Conservation (phyloP, 2,113 vertebrate genomes). For the Epinephelus cyanopodus region DNA sequence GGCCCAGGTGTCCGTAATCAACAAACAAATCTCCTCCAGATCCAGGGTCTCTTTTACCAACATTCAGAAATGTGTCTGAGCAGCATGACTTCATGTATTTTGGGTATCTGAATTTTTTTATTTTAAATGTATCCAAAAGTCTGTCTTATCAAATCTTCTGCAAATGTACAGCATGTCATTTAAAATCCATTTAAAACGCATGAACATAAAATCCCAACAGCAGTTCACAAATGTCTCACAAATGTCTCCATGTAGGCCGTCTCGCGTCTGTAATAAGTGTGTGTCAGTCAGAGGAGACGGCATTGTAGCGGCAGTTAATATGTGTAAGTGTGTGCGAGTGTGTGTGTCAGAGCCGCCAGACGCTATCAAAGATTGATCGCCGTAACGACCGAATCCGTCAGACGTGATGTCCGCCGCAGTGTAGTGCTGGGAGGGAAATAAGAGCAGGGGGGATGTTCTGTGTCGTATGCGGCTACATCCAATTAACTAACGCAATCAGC, state of each 20-base stretch:
- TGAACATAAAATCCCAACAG: background rate
- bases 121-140: background rate
- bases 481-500: slow-evolving; percentile 80
- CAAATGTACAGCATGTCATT: background rate
- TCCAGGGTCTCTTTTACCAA: too few relatives aligned
- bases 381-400: slow-evolving; percentile 46
- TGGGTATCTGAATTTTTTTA: background rate
- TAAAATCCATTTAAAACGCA: background rate
- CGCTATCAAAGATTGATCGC: slow-evolving; percentile 42
- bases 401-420: slow-evolving; percentile 12
- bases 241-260: background rate
- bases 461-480: slow-evolving; percentile 64
- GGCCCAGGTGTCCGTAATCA: too few relatives aligned
- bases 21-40: too few relatives aligned
- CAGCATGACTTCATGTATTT: too few relatives aligned
- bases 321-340: background rate
- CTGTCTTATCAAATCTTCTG: background rate
- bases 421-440: slow-evolving; percentile 31
- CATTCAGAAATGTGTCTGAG: too few relatives aligned
- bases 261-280: background rate
- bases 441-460: slow-evolving; percentile 48
- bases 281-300: background rate
- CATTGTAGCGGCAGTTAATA: slow-evolving; percentile 6
- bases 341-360: background rate
- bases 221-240: background rate